phyloP scores from a whole-genome alignment of 2,113 vertebrate species.

The Syngnathus typhle region DNA sequence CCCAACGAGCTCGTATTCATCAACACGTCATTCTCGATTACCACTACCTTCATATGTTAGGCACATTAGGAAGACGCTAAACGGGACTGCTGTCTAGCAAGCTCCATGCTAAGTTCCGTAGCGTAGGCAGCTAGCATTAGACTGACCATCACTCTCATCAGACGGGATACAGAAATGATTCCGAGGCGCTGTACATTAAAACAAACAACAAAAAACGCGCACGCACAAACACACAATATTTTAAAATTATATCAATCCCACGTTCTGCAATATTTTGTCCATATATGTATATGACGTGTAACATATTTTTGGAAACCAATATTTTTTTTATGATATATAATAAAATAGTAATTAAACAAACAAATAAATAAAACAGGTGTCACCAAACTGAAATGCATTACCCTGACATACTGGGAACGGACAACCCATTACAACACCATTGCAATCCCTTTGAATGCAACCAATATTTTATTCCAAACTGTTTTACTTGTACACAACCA shows the following conservation, averaged over 20 bases:
- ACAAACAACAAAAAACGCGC: background rate
- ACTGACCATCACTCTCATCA: constrained; percentile 34
- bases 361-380: no score
- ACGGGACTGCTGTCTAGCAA: constrained; percentile 10
- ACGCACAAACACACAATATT: no score
- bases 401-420: background rate
- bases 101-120: constrained; percentile 59
- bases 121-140: constrained; percentile 30
- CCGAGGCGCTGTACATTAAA: background rate
- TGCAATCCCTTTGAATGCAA: no score
- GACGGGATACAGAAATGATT: constrained; percentile 41
- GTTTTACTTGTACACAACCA: background rate
- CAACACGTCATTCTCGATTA: background rate
- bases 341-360: no score
- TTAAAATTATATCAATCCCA: no score
- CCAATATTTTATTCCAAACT: background rate
- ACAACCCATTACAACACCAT: background rate
- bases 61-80: constrained; percentile 20
- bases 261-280: no score
- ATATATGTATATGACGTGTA: no score
- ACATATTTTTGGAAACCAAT: no score
- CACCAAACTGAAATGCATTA: no score
- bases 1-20: background rate
- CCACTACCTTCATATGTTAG: background rate
- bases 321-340: no score